Conservation (phyloP, 1,140 invertebrate species). For the Meloidogyne floridensis region DNA sequence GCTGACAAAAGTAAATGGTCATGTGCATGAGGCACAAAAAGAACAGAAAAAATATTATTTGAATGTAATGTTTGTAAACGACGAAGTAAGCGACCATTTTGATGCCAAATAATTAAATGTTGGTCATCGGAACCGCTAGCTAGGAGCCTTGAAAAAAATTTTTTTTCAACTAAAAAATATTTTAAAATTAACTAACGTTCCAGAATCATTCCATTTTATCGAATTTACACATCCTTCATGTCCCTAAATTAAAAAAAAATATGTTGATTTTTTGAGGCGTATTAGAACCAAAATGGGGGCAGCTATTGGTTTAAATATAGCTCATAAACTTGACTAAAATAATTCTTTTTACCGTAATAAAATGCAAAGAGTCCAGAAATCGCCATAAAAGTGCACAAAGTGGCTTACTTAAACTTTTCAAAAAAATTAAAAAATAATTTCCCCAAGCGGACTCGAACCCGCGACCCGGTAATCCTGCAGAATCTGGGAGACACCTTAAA, state of each 20-base stretch:
- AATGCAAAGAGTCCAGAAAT: too few relatives aligned
- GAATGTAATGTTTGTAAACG: conserved; percentile 27
- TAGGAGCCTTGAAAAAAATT: conserved; percentile 20
- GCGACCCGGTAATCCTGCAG: too few relatives aligned
- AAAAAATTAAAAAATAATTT: too few relatives aligned
- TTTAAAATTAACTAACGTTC: conserved; percentile 23
- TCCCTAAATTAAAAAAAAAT: conserved; percentile 13
- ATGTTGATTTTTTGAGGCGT: too few relatives aligned
- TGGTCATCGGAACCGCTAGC: conserved; percentile 38
- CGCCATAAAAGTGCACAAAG: too few relatives aligned
- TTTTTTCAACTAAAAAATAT: neutral
- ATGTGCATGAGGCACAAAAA: conserved; percentile 21
- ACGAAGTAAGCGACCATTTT: conserved; percentile 26
- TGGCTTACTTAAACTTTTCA: too few relatives aligned
- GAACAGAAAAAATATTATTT: conserved; percentile 40
- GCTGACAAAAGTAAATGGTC: conserved; percentile 30
- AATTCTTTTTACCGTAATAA: too few relatives aligned
- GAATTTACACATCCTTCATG: conserved; percentile 40
- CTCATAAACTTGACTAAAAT: too few relatives aligned
- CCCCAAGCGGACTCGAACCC: too few relatives aligned
- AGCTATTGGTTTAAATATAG: too few relatives aligned
- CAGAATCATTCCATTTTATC: conserved; percentile 36
- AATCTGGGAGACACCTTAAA: too few relatives aligned
- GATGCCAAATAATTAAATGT: conserved; percentile 32
- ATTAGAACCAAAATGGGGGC: too few relatives aligned